A percentile compares a stretch with the other conserved stretches of the same genome.
Conservation (phyloP, 2,888 invertebrate genomes). For the Peribatodes rhomboidaria region DNA sequence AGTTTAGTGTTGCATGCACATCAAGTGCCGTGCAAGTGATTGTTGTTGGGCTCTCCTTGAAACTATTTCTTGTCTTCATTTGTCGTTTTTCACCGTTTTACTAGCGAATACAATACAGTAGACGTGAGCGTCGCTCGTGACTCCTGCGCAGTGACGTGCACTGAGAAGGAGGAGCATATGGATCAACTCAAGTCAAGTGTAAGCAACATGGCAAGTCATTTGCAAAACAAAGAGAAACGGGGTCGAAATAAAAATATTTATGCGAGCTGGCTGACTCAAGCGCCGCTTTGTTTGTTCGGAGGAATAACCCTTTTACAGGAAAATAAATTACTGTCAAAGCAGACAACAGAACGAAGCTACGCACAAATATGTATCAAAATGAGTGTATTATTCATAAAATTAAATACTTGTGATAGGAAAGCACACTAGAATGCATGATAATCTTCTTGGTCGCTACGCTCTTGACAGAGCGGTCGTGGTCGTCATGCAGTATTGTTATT, state of each 20-base stretch:
- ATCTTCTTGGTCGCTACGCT: too few relatives aligned
- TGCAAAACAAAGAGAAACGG: constrained; percentile 82
- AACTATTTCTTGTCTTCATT: constrained; percentile 20
- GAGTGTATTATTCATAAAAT: too few relatives aligned
- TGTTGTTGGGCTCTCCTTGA: constrained; percentile 20
- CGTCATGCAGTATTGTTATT: too few relatives aligned
- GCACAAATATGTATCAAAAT: neutral
- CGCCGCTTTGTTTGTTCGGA: constrained; percentile 76
- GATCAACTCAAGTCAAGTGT: constrained; percentile 71
- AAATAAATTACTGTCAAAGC: constrained; percentile 76
- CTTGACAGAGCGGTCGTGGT: too few relatives aligned
- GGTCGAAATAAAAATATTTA: constrained; percentile 84
- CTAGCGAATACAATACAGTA: constrained; percentile 52
- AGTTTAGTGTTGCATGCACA: constrained; percentile 23
- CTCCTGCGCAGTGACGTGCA: constrained; percentile 55
- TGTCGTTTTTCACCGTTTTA: constrained; percentile 34
- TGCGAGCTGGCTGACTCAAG: constrained; percentile 78
- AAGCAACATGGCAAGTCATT: constrained; percentile 79
- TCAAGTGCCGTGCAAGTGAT: constrained; percentile 25
- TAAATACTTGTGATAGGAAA: too few relatives aligned
- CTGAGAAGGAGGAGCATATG: constrained; percentile 69
- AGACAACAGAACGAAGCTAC: constrained; percentile 42
- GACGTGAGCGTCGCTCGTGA: constrained; percentile 53
- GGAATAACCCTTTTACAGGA: constrained; percentile 72
- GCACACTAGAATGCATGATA: too few relatives aligned